Base-by-base conservation (phyloP, 2,113 vertebrate species). In the Deroptyus accipitrinus region DNA sequence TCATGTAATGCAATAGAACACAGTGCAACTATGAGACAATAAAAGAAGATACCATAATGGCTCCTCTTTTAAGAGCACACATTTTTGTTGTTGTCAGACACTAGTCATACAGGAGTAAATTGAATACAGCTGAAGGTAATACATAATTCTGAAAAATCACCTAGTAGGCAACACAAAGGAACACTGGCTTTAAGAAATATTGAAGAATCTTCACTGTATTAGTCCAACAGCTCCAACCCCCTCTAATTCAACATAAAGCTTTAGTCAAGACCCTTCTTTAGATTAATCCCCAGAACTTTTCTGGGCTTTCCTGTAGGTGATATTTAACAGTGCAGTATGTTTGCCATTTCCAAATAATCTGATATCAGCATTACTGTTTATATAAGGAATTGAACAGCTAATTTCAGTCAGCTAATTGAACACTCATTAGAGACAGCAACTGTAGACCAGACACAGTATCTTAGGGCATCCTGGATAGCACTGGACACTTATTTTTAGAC, bases 11-110 rank as follows among this genome's bases (percentile, higher is more conserved):
- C 14, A 95, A 85, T 66, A 84, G 77, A 91, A 83, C 77, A 79
- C 57, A 49, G 54, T 84, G 82, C 59, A 96, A 64, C 76, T 80
- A 83, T 37, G 66, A 87, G 77, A 92, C 83, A 91, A 87, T 86
- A 87, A 92, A 86, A 88, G 88, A 61, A 81, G 92, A 92, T 92
- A 76, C 77, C 28, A 7, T 85, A 95, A 92, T 46, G 77, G 70
- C 37, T 89, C 35, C 0, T 1, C 86, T 96, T 92, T 94, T 86
- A 93, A 94, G 23, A 94, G 74, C 77, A 83, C 72, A 79, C 86
- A 55, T 93, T 87, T 95, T 82, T 87, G 94, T 95, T 30, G 74
- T 85, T 96, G 92, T 96, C 93, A 93, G 86, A 93, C 73, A 59
- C 61, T 28, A 74, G 76, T 90, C 0, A 0, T 86, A 74, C n/a